Base-by-base conservation (phyloP, 1,140 invertebrate genomes). In the Bombyx mandarina region DNA sequence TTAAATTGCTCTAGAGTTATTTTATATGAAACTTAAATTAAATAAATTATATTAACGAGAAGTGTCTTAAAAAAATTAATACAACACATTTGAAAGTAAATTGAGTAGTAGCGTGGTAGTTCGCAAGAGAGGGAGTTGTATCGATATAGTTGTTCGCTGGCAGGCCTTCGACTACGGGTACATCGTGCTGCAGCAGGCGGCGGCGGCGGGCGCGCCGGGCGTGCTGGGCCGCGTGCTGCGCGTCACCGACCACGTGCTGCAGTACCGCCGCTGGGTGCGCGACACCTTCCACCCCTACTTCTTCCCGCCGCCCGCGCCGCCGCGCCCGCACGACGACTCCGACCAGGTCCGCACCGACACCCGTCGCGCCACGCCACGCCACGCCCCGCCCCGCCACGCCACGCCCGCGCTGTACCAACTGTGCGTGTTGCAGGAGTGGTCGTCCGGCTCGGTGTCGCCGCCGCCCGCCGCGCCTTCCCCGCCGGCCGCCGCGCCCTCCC, bases 131-230 rank as follows among this genome's bases (percentile, higher is more conserved):
- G n/a, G 55, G 18, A 46, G 18, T 50, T 7, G 18, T 50, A 10
- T 7, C 10, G 1, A 45, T 45, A 45, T 45, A 45, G 47, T 56
- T 55, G 18, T 26, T 4, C 51, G n/a, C 54, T 46, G 4, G 51
- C 79, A 85, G 80, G 96, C 97, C 54, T 99, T 99, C 89, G 97
- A 98, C 86, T 97, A 96, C 90, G 97, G 97, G 57, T 99, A 96
- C 83, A 92, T 94, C 65, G 91, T 93, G 61, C 90, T 99, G 58
- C 92, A 93, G 65, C 93, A 95, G 85, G 95, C 94, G 54, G 93
- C 97, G 56, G 93, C 91, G 79, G 92, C 92, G 94, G 86, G 94
- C 92, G 67, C 49, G 67, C 68, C 63, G 94, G 86, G 93, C 93
- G 66, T 96, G 81, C 89, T 98, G 61, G 96, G 96, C 63, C 92